Base-by-base conservation (phyloP, 2,113 vertebrate genomes). In the Amphilophus citrinellus region DNA sequence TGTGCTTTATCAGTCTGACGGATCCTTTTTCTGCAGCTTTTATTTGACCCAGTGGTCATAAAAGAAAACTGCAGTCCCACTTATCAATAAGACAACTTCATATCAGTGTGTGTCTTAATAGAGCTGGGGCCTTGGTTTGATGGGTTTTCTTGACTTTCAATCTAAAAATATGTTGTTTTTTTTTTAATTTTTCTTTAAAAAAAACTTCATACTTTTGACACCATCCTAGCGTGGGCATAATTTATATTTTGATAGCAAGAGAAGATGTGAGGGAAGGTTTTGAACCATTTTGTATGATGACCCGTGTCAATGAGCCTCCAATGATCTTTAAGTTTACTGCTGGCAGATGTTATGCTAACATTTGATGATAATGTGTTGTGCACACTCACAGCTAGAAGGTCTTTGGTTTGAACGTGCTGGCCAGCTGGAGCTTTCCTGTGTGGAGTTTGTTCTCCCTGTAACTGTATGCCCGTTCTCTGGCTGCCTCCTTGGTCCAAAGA, bases 51-150 rank as follows among this genome's bases (percentile, higher is more conserved):
- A 4, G 27, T 9, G 24, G 61, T 42, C 62, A 32, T 78, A 53
- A 85, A 86, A 79, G 50, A n/a, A 83, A 84, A 83, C n/a, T 5
- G 50, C 44, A 53, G 17, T 85, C 84, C 63, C 47, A 24, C 57
- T 22, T 65, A 75, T 87, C 76, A 66, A 39, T 65, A 27, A 60
- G 30, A 79, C 56, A 50, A 57, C 71, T 85, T 85, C 6, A 68
- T 86, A 76, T 79, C 35, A 53, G 14, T 6, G 68, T 56, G 47
- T 73, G 18, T 56, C 27, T 2, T 0, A 1, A 53, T 0, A n/a
- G 68, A 47, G 32, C 18, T n/a, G 47, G 47, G 47, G 68, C 47
- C 47, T 73, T 56, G 68, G 17, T 56, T 73, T 73, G 47, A 73
- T 56, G 32, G 10, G 68, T 8, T 73, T 73, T 73, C 27, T 30